phyloP scores from a whole-genome alignment of 1,140 invertebrate genomes.

The Dendroctonus ponderosae region DNA sequence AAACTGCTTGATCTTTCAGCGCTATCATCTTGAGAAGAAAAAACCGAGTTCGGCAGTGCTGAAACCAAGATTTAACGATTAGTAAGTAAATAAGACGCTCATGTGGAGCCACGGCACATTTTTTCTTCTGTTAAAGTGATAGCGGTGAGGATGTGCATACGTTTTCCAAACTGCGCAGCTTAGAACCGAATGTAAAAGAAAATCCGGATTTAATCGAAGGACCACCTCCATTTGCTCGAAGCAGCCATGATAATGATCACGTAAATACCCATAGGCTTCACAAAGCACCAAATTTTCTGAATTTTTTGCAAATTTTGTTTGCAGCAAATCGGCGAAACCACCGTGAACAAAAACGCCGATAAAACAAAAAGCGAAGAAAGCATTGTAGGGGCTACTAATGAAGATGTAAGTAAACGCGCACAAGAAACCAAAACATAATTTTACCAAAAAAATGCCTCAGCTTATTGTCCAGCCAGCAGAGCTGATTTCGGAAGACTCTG shows the following conservation, averaged over 20 bases:
- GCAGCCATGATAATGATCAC: background rate
- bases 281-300: no score
- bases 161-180: background rate
- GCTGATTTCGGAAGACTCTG: conserved; percentile 10
- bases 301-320: no score
- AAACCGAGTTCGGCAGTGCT: no score
- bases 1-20: no score
- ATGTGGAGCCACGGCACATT: background rate
- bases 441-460: background rate
- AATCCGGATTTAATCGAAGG: conserved; percentile 33
- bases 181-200: conserved; percentile 1
- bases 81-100: background rate
- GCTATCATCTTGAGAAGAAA: no score
- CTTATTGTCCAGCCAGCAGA: conserved; percentile 24
- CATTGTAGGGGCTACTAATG: no score
- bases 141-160: background rate
- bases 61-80: conserved; percentile 9
- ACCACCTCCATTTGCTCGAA: conserved; percentile 17
- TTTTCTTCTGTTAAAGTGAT: conserved; percentile 8
- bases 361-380: no score
- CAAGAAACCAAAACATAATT: no score
- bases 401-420: no score
- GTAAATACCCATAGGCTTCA: background rate
- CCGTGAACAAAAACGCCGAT: no score
- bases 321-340: no score